These are phyloP conservation scores for Parazoanthus atlanticus DNA, from an alignment of 92 coral and sea anemone genomes.

Conservation along the genomic window DNA sequence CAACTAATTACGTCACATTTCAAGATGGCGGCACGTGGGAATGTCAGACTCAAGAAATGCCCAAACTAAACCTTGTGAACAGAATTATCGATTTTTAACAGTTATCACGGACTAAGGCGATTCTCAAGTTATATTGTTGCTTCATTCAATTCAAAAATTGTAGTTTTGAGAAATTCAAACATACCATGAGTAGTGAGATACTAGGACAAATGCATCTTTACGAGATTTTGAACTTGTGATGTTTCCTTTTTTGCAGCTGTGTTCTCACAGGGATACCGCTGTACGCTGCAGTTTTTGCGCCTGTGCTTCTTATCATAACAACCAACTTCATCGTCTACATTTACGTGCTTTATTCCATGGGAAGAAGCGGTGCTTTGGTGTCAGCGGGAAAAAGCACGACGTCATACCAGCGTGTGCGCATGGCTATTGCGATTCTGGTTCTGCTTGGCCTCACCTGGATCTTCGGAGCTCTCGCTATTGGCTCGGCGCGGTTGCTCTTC, in stretches of 20 bases:
- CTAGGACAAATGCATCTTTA: no score
- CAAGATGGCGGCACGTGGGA: no score
- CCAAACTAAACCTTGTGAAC: no score
- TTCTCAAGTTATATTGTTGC: no score
- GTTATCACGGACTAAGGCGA: no score
- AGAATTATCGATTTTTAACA: no score
- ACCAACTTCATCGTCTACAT: constrained; percentile 45
- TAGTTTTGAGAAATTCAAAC: no score
- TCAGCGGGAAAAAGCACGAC: constrained; percentile 50
- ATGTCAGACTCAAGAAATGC: no score
- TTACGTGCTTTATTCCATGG: constrained; percentile 44
- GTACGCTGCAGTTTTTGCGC: constrained; percentile 49
- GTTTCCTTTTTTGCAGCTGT: constrained; percentile 39
- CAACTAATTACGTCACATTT: no score
- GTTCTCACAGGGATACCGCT: constrained; percentile 55
- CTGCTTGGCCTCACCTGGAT: constrained; percentile 61
- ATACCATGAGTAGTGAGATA: no score
- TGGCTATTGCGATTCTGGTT: constrained; percentile 56
- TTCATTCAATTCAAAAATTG: no score
- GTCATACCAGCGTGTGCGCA: constrained; percentile 48
- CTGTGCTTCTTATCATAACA: constrained; percentile 42
- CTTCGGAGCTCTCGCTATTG: constrained; percentile 54
- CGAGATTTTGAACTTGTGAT: neutral
- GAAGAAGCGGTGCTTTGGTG: constrained; percentile 29
- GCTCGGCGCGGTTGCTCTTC: constrained; percentile 52